Base-by-base conservation (phyloP, 2,797 vertebrate species). In the Melanotaenia pygmaea region DNA sequence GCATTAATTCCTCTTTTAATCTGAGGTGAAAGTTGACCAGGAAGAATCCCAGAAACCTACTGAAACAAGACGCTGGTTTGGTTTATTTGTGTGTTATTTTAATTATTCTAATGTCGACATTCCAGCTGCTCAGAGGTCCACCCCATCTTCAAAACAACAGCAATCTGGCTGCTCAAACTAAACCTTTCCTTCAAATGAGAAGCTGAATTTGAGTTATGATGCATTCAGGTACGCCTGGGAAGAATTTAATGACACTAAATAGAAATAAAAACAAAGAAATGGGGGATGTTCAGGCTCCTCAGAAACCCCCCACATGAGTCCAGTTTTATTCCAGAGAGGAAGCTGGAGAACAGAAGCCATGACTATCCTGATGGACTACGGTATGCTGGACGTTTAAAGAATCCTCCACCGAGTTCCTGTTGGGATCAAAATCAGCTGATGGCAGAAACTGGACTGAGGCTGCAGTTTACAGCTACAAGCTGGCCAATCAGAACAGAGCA, bases 101-200 rank as follows among this genome's bases (percentile, higher is more conserved):
- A 35, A 77, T 72, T 64, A 77, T 72, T 64, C 12, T 40, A 59
- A 80, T 8, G 50, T 58, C 43, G 5, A 86, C 89, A 87, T 90
- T 89, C 89, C 81, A 76, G 79, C 28, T 18, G 47, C 80, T 77
- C 64, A 12, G 60, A 76, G 43, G 26, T 67, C 50, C 30, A 24
- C 66, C 72, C 47, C 69, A 53, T 62, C 73, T 26, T 59, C 22
- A 76, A 26, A 11, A 14, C 4, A 20, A 63, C 50, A 4, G 34
- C 34, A 37, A 37, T 10, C 8, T 9, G 8, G 8, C 32, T 32
- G 28, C 45, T 50, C 32, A 26, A 37, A 12, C 62, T 37, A 28
- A 38, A 43, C 1, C 53, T 58, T 54, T 68, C 58, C 74, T 65
- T 45, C 4, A 8, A 59, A 43, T 2, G 6, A 71, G 73, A 58